Percentiles rank a stretch among this genome's conserved stretches.
Conservation (phyloP, 2,888 invertebrate genomes). For the Hyposoter dolosus region DNA sequence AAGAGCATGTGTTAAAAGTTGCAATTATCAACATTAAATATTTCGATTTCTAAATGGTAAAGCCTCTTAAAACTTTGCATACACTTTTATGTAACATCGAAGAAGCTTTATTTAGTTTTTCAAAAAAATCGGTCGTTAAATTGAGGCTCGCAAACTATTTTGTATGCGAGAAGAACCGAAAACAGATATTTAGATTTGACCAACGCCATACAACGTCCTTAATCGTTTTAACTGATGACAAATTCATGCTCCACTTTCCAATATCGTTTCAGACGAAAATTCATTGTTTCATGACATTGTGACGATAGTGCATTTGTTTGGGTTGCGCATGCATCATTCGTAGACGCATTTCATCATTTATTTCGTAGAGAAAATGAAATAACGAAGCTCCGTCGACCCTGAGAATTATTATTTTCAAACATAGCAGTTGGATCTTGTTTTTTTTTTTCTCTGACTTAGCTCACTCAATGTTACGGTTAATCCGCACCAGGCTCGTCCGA, state of each 20-base stretch:
- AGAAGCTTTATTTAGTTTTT: too few species aligned
- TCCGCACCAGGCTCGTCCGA: slow-evolving; percentile 4
- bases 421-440: neutral
- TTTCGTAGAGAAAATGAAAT: slow-evolving; percentile 7
- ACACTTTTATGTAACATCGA: too few species aligned
- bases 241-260: neutral
- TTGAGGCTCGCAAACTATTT: too few species aligned
- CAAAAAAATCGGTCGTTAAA: too few species aligned
- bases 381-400: neutral
- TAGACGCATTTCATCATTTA: slow-evolving; percentile 2
- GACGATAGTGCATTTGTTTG: neutral
- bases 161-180: too few species aligned
- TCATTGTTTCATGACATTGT: neutral
- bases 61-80: too few species aligned
- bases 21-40: too few species aligned
- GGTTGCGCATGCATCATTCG: slow-evolving; percentile 8
- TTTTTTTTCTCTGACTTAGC: slow-evolving; percentile 9
- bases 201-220: neutral
- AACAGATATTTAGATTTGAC: too few species aligned
- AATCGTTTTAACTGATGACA: neutral
- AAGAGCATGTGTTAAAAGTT: too few species aligned
- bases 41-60: too few species aligned
- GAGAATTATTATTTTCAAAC: slow-evolving; percentile 5
- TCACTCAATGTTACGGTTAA: slow-evolving; percentile 42
- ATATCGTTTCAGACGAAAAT: neutral